Evolutionary conservation across 2,888 invertebrate genomes (phyloP).

Genomic region (Pachydiplax longipennis): DNA sequence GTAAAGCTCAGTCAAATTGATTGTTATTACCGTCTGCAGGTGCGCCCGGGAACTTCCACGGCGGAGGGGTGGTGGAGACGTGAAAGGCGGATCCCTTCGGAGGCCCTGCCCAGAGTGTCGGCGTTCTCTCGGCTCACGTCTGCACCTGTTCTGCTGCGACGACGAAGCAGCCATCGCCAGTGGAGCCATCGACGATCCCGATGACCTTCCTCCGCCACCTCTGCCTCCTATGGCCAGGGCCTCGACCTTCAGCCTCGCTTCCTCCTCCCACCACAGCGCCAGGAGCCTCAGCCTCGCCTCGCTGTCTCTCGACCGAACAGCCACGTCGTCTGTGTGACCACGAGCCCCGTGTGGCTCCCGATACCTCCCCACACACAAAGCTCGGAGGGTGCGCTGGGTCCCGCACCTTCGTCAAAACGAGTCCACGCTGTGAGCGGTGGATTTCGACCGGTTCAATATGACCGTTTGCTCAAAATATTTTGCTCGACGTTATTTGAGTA

Average conservation of each 20-base stretch:
- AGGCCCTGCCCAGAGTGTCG: slow-evolving; percentile 76
- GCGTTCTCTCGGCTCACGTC: slow-evolving; percentile 70
- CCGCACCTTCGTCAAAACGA: not conserved
- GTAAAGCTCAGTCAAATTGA: not conserved
- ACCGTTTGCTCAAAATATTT: too few species aligned
- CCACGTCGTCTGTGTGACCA: slow-evolving; percentile 50
- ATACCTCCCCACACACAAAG: not conserved
- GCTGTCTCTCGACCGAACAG: slow-evolving; percentile 50
- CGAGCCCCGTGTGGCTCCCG: not conserved
- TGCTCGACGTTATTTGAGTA: too few species aligned
- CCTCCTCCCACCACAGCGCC: slow-evolving; percentile 33
- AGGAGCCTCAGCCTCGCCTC: slow-evolving; percentile 51
- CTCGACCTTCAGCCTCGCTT: slow-evolving; percentile 61
- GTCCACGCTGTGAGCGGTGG: too few species aligned
- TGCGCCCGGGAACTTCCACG: slow-evolving; percentile 74
- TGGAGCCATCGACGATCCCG: not conserved
- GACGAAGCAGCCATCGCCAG: slow-evolving; percentile 14
- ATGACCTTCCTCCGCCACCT: slow-evolving; percentile 8
- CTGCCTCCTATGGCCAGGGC: slow-evolving; percentile 3
- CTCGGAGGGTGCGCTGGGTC: not conserved
- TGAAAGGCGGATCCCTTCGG: not conserved
- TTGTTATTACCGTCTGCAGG: slow-evolving; percentile 56
- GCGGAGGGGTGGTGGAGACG: slow-evolving; percentile 62
- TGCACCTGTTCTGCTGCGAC: slow-evolving; percentile 67
- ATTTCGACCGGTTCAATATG: too few species aligned